These are phyloP conservation scores for Tiaroga cobitis DNA, from an alignment of 2,797 vertebrate species.

Conservation along the genomic window DNA sequence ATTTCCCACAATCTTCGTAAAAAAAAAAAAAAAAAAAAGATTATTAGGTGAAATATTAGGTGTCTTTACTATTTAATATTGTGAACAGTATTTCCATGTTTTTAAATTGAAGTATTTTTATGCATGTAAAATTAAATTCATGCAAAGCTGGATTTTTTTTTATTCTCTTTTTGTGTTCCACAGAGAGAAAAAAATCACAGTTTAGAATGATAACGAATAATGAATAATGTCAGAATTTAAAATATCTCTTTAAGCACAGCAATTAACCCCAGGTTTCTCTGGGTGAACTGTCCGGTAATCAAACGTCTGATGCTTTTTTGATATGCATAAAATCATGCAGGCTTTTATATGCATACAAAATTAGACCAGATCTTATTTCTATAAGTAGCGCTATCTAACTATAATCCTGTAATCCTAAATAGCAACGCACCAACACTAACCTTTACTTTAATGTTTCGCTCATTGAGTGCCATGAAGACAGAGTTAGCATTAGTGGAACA, in stretches of 20 bases:
- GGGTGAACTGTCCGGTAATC: not conserved
- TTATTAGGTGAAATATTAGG: too few species aligned
- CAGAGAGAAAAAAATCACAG: not conserved
- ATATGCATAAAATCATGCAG: not conserved
- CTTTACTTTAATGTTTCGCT: not conserved
- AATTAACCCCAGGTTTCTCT: not conserved
- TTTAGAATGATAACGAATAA: not conserved
- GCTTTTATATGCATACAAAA: not conserved
- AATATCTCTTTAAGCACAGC: not conserved
- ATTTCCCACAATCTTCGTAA: too few species aligned
- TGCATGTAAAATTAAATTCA: too few species aligned
- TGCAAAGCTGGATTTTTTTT: too few species aligned
- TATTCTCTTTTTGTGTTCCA: not conserved
- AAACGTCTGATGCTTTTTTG: not conserved
- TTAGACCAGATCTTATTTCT: not conserved
- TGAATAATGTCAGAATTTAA: not conserved
- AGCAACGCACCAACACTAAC: not conserved
- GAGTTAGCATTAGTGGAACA: not conserved
- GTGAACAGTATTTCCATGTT: too few species aligned
- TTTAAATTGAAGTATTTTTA: too few species aligned
- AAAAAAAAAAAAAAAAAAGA: too few species aligned
- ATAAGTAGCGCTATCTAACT: not conserved
- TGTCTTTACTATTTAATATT: not conserved
- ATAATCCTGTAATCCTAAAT: constrained; percentile 28
- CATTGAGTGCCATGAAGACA: not conserved